These are phyloP conservation scores for Orientallactaga sibirica DNA, from an alignment of 2,797 vertebrate species.

Conservation along the genomic window DNA sequence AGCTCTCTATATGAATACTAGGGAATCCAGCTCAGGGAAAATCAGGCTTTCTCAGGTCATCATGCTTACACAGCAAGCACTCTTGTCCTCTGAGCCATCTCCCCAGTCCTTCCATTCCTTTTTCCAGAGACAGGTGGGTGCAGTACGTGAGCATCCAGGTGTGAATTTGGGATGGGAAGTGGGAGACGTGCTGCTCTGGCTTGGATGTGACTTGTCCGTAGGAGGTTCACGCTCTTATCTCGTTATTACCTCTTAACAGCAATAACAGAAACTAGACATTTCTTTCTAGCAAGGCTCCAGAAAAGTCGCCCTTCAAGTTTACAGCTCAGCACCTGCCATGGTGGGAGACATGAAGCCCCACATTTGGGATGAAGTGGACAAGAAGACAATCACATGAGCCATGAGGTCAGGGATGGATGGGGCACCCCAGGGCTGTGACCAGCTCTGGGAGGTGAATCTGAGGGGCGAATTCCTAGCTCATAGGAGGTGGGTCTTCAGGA, in stretches of 20 bases:
- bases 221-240: background rate
- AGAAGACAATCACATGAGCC: background rate
- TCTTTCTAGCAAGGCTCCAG: background rate
- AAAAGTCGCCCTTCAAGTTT: background rate
- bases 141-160: background rate
- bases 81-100: too few species aligned
- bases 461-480: background rate
- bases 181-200: background rate
- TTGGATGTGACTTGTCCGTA: background rate
- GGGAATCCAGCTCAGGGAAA: too few species aligned
- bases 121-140: background rate
- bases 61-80: too few species aligned
- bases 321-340: background rate
- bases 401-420: background rate
- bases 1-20: too few species aligned
- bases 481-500: background rate
- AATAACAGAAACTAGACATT: too few species aligned
- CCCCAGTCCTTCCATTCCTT: too few species aligned
- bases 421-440: too few species aligned
- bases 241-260: background rate
- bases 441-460: background rate
- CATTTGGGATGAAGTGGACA: background rate
- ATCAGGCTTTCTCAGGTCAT: too few species aligned
- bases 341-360: background rate
- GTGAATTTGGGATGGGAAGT: conserved; percentile 13